Conservation (phyloP, 2,888 invertebrate species). For the Acrocyrtus sp. region DNA sequence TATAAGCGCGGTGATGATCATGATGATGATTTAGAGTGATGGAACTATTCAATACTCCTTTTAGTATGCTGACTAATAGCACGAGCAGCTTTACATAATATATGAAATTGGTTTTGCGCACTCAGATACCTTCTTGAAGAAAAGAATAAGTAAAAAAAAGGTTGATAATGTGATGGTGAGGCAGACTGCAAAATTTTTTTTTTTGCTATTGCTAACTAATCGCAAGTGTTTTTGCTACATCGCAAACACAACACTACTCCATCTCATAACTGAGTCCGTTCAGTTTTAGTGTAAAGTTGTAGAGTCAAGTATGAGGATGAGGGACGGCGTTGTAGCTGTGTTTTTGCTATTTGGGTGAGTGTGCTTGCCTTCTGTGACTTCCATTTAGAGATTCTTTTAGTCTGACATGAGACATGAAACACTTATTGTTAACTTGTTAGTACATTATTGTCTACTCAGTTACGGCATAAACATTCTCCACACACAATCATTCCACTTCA, state of each 20-base stretch:
- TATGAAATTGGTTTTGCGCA: background rate
- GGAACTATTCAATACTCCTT: background rate
- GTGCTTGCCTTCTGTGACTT: slow-evolving; percentile 1
- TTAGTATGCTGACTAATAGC: background rate
- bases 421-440: background rate
- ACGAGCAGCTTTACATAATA: background rate
- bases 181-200: no score
- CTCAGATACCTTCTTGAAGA: background rate
- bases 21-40: background rate
- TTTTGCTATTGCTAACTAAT: no score
- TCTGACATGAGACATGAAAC: slow-evolving; percentile 15
- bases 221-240: no score
- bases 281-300: background rate
- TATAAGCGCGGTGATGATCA: background rate
- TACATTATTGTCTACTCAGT: background rate
- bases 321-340: no score
- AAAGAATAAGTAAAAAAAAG: background rate
- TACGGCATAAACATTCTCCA: background rate
- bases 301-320: background rate
- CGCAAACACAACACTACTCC: no score
- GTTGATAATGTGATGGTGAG: background rate
- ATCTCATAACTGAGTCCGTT: no score
- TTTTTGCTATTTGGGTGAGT: background rate
- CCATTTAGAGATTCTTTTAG: slow-evolving; percentile 36
- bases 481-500: background rate